Conservation (phyloP, 1,140 invertebrate genomes). For the Eriocheir sinensis region DNA sequence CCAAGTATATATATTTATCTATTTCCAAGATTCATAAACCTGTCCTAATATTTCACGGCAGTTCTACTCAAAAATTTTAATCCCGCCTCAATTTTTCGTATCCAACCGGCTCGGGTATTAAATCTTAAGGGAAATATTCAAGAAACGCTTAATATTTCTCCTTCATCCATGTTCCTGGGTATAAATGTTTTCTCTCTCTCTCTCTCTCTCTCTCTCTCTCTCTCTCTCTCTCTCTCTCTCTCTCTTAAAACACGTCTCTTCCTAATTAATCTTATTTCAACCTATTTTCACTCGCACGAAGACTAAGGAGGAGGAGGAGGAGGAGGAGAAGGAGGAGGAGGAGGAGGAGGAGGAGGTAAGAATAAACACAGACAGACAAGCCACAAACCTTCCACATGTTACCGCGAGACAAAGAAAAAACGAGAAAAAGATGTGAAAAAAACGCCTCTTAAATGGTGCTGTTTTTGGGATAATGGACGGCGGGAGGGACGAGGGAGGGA, state of each 20-base stretch:
- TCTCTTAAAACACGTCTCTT: too few species aligned
- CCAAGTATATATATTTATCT: not conserved
- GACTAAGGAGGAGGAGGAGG: not conserved
- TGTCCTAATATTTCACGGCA: not conserved
- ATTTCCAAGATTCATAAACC: not conserved
- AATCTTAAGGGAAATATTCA: not conserved
- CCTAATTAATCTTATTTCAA: too few species aligned
- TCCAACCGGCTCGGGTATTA: not conserved
- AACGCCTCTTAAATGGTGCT: too few species aligned
- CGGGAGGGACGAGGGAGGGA: too few species aligned
- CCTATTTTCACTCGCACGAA: too few species aligned
- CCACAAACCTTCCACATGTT: not conserved
- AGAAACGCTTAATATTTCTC: not conserved
- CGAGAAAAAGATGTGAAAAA: not conserved
- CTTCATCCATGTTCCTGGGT: not conserved
- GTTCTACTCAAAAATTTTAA: not conserved
- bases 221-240: not conserved
- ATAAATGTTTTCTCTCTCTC: not conserved
- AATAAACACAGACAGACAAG: conserved; percentile 25
- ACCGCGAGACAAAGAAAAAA: conserved; percentile 11
- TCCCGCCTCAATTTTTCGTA: not conserved
- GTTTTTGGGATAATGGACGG: too few species aligned
- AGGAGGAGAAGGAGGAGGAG: not conserved
- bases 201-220: not conserved
- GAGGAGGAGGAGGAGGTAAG: not conserved